phyloP scores from a whole-genome alignment of 2,113 vertebrate species.

The Sphyrna mokarran region DNA sequence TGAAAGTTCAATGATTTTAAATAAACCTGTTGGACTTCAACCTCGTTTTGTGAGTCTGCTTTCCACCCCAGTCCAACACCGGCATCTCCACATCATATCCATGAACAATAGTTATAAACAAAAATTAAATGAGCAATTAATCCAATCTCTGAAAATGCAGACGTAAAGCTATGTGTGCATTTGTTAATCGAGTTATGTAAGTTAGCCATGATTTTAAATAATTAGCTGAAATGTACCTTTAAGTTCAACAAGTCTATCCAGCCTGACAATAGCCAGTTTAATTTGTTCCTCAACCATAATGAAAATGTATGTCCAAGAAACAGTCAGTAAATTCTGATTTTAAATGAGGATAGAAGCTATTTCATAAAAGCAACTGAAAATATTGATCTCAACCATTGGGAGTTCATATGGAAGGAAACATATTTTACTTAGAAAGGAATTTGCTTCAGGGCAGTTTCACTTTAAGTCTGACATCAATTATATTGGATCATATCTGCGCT shows the following conservation, averaged over 20 bases:
- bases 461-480: slow-evolving; percentile 20
- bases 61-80: too few relatives aligned
- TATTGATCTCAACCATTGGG: not conserved
- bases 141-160: not conserved
- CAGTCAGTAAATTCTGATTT: not conserved
- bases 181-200: not conserved
- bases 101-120: not conserved
- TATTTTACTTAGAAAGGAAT: not conserved
- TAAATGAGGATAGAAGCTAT: not conserved
- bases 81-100: too few relatives aligned
- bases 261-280: not conserved
- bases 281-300: not conserved
- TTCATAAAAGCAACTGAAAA: not conserved
- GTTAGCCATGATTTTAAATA: not conserved
- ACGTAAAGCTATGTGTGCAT: not conserved
- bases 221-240: not conserved
- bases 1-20: too few relatives aligned
- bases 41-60: too few relatives aligned
- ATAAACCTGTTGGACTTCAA: too few relatives aligned
- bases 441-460: not conserved
- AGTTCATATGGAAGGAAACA: not conserved
- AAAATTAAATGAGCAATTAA: not conserved
- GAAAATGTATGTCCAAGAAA: not conserved
- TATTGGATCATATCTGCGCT: not conserved
- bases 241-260: not conserved